Conservation (phyloP, 2,888 invertebrate species). For the Microchrysa polita region DNA sequence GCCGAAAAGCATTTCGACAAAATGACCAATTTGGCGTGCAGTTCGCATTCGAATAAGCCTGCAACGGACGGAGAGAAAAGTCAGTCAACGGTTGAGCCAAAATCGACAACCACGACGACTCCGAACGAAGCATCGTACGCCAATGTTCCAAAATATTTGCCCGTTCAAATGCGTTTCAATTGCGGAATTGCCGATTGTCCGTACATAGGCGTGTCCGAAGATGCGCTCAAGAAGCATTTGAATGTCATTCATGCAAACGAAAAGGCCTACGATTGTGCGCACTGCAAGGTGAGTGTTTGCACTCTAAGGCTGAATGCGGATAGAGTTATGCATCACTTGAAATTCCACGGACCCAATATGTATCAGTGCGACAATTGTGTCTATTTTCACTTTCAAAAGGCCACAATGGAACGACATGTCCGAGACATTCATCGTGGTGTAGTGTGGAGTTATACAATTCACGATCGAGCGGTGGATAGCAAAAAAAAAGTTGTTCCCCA, state of each 20-base stretch:
- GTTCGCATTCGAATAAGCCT: conserved; percentile 64
- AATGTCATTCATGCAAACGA: conserved; percentile 75
- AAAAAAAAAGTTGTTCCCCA: too few relatives aligned
- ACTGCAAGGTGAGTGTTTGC: conserved; percentile 72
- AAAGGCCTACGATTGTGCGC: conserved; percentile 72
- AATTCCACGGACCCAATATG: conserved; percentile 77
- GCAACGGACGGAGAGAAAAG: conserved; percentile 37
- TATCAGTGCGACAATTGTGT: conserved; percentile 78
- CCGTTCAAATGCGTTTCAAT: conserved; percentile 70
- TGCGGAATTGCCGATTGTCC: conserved; percentile 78
- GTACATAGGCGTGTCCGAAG: conserved; percentile 77
- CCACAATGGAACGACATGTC: conserved; percentile 74
- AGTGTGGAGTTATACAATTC: conserved; percentile 63
- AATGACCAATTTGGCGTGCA: conserved; percentile 85
- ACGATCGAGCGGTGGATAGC: conserved; percentile 54
- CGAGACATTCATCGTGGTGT: conserved; percentile 70
- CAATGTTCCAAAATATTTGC: conserved; percentile 66
- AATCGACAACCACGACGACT: background rate
- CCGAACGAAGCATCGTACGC: conserved; percentile 34
- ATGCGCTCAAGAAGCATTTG: conserved; percentile 77
- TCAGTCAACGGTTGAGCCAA: background rate
- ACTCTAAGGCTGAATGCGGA: conserved; percentile 66
- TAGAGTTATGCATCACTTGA: conserved; percentile 76
- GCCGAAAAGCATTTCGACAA: conserved; percentile 85
- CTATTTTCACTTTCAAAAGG: conserved; percentile 72